Evolutionary conservation across 92 coral and sea anemone genomes (phyloP), one percentile per base, ranked within the genome.

Genomic region (Phenganax subtilis): DNA sequence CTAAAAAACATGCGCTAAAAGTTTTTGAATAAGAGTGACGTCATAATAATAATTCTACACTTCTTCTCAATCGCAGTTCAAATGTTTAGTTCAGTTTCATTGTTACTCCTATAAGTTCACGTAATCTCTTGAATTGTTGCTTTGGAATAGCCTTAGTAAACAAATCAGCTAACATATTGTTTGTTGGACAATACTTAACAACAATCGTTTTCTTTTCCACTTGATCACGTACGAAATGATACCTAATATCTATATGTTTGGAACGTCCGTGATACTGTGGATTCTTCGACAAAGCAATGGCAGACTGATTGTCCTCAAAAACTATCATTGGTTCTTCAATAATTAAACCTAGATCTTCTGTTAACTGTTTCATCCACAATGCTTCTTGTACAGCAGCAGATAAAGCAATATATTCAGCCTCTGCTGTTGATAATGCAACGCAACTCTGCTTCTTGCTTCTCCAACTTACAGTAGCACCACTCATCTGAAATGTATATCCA

Each of bases 361-460:
- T 86, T 29, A 81, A 74, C 14, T 85, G 90, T 85, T 76, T 69
- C 84, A 88, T 8, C 88, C 86, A 87, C n/a, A 87, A 17, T 64
- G 90, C 82, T 80, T 87, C 88, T 87, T 85, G 80, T 9, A 71
- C 88, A 7, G 88, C 87, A 0, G 76, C 61, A 44, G 91, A 72
- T 64, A 86, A 76, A 4, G 86, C 89, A 54, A 86, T 82, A 17
- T 86, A 82, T 51, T 88, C 91, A 0, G 89, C 91, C 25, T 85
- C 89, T 8, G 89, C 88, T 0, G 76, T 66, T 47, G 91, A 65
- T 65, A 86, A 83, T 9, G 86, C 89, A 37, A 88, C 85, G 65
- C 89, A 88, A 17, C 78, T 59, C 72, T 85, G 88, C 57, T 85
- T 88, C 84, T 88, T 88, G 80, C 86, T 88, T 83, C 88, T 79